Base-by-base conservation (phyloP, 1,140 invertebrate genomes). In the Philotrypesis tridentata region DNA sequence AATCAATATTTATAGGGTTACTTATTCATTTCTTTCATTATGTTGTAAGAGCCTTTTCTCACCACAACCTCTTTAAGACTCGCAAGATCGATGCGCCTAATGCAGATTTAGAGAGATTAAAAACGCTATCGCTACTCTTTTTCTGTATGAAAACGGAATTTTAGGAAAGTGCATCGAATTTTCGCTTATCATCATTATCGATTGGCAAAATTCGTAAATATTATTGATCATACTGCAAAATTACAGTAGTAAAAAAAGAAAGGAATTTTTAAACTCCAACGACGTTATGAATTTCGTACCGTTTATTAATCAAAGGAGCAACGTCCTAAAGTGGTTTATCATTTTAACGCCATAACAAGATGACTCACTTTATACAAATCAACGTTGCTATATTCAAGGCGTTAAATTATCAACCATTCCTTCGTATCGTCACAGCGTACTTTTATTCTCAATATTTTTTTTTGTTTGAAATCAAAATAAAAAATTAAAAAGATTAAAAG, bases 1-100 rank as follows among this genome's bases (percentile, higher is more conserved):
- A 87, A 85, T 84, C 87, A 88, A 89, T 91, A 90, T 91, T 90
- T 90, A 90, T 90, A 91, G 83, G 86, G 87, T 89, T 89, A 89
- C 84, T 89, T 90, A 87, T 87, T 87, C 76, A 83, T 84, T 86
- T 86, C 85, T 82, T 85, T 84, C 78, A 83, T 84, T 76, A 48
- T 76, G 65, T 67, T 68, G 27, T 80, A 79, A 83, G 77, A 76
- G 75, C 73, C 73, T 83, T 80, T 80, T 63, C 70, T 79, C 61
- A 71, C 67, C 61, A 79, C 37, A 71, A 76, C 68, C 70, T 79
- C 21, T 75, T 48, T 71, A 76, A 80, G 48, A 83, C 72, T 83
- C 78, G 67, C 78, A 83, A 83, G 77, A 83, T 83, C 78, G 78
- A 83, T 83, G 82, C 78, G 82, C 82, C 77, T 80, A 76, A 68